Percentiles rank a stretch among this genome's conserved stretches.
Conservation (phyloP, 2,113 vertebrate genomes). For the Patagioenas fasciata region DNA sequence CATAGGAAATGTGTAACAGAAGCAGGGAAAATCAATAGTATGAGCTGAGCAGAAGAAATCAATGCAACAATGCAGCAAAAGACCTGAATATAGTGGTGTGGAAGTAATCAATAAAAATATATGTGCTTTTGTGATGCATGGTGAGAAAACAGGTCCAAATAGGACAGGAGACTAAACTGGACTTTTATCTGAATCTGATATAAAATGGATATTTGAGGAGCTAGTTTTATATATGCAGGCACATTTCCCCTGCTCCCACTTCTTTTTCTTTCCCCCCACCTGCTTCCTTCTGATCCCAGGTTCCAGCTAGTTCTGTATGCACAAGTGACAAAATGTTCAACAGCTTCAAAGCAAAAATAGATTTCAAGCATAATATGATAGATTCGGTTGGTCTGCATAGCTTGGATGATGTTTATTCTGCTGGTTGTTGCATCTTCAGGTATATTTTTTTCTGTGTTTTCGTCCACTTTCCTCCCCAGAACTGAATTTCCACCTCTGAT, state of each 20-base stretch:
- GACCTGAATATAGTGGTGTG: neutral
- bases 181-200: neutral
- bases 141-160: neutral
- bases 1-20: neutral
- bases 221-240: neutral
- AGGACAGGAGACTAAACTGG: neutral
- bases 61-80: constrained; percentile 27
- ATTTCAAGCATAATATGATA: neutral
- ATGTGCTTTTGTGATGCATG: neutral
- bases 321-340: neutral
- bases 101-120: constrained; percentile 13
- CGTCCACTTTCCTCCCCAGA: neutral
- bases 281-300: neutral
- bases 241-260: neutral
- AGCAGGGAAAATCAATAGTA: constrained; percentile 12
- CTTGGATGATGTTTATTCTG: neutral
- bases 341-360: neutral
- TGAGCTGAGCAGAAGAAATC: constrained; percentile 33
- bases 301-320: neutral
- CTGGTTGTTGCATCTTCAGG: neutral
- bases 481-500: neutral
- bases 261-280: fast-evolving
- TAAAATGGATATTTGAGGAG: neutral
- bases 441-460: neutral
- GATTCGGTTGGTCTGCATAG: neutral